Base-by-base conservation (phyloP, 2,888 invertebrate species). In the Drosophila picticornis region DNA sequence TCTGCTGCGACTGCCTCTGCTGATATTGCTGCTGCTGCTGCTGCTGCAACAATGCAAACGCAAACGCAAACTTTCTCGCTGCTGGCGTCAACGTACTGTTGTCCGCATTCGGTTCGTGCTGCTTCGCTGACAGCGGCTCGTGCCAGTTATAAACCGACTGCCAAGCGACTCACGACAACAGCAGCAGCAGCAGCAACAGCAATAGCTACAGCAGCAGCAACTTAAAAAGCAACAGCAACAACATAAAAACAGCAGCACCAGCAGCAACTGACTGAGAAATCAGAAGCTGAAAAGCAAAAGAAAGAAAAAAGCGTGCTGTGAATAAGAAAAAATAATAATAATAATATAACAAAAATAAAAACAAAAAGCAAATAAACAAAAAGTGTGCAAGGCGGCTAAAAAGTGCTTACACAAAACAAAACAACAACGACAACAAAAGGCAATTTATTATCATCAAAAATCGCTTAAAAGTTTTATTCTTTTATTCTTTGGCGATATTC, bases 61-160 rank as follows among this genome's bases (percentile, higher is more conserved):
- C 29, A 55, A 80, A 82, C 62, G 83, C 89, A 90, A 86, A 90
- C 86, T 86, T 86, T 86, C 86, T 85, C 90, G 90, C 86, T 76
- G 88, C 67, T 29, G 34, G 65, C 88, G 90, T 78, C 59, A 58
- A 69, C 72, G 52, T 68, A 64, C 63, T 72, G 86, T 72, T 72
- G 86, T 72, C 46, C 72, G 84, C 77, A 75, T 81, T 73, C 83
- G 89, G 75, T 72, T 86, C 81, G 82, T 85, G 81, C 70, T 86
- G 90, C 75, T 81, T 81, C 77, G 87, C 75, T 88, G 77, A 74
- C 84, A 84, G 80, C 86, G 92, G 92, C 91, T 92, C 92, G 92
- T 91, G 92, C 92, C 91, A 91, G 91, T 91, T 91, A 88, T 92
- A 91, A 91, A 91, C 88, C 91, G 92, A 91, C 92, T 92, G 92